Conservation (phyloP, 1,140 invertebrate species). For the Bactericera cockerelli region DNA sequence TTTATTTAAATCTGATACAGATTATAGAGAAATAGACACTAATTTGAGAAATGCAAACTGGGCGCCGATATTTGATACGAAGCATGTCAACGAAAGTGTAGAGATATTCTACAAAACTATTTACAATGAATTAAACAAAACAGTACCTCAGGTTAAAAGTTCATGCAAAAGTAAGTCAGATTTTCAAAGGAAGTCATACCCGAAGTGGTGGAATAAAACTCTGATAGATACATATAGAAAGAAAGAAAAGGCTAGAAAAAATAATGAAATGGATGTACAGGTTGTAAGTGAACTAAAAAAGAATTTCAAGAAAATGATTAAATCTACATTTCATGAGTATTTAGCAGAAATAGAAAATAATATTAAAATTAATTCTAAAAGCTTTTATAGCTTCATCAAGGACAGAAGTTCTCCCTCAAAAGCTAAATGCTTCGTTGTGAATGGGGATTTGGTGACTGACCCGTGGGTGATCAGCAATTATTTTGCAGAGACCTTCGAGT, state of each 20-base stretch:
- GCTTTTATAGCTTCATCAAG: background rate
- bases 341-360: background rate
- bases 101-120: too few relatives aligned
- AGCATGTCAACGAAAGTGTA: too few relatives aligned
- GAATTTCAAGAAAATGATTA: background rate
- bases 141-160: too few relatives aligned
- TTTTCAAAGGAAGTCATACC: background rate
- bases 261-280: background rate
- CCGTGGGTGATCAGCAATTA: background rate
- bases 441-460: background rate
- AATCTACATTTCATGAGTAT: background rate
- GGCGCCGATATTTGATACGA: too few relatives aligned
- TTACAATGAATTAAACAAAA: too few relatives aligned
- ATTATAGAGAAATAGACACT: too few relatives aligned
- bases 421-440: background rate
- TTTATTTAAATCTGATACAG: too few relatives aligned
- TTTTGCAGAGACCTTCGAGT: background rate
- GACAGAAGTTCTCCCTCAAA: background rate
- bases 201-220: background rate
- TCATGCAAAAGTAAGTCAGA: too few relatives aligned
- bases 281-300: background rate
- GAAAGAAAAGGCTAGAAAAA: background rate
- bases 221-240: background rate
- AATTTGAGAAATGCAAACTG: too few relatives aligned
- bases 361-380: background rate